Percentiles rank a stretch among this genome's conserved stretches.
phyloP scores from a whole-genome alignment of 2,888 invertebrate genomes.

The Andrena fulva region DNA sequence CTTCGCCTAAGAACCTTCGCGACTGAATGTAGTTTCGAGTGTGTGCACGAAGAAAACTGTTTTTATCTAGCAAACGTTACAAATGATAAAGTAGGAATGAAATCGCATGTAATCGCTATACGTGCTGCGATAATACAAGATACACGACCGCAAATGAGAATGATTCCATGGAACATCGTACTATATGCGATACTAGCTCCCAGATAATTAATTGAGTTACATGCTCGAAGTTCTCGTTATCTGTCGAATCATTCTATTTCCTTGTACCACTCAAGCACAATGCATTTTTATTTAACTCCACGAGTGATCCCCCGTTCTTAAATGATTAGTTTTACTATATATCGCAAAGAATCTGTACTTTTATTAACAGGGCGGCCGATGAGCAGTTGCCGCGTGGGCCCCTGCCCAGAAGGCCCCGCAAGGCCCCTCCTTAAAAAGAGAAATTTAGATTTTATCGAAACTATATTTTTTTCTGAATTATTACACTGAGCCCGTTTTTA shows the following conservation, averaged over 20 bases:
- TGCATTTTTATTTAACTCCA: no score
- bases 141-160: constrained; percentile 7
- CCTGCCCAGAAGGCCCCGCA: no score
- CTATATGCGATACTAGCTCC: background rate
- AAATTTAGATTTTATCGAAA: no score
- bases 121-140: constrained; percentile 1
- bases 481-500: no score
- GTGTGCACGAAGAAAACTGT: background rate
- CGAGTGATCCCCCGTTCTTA: no score
- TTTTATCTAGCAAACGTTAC: constrained; percentile 13
- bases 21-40: background rate
- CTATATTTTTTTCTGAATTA: no score
- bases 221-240: constrained; percentile 18
- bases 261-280: background rate
- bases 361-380: no score
- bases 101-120: constrained; percentile 4
- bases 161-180: background rate
- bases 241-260: constrained; percentile 42
- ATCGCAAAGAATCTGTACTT: no score
- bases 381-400: no score
- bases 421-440: no score
- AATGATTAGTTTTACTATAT: no score
- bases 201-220: constrained; percentile 27
- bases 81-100: constrained; percentile 26
- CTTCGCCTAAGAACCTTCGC: background rate